These are phyloP conservation scores for Nannobrachium achirus DNA, from an alignment of 2,113 vertebrate species.

Conservation along the genomic window DNA sequence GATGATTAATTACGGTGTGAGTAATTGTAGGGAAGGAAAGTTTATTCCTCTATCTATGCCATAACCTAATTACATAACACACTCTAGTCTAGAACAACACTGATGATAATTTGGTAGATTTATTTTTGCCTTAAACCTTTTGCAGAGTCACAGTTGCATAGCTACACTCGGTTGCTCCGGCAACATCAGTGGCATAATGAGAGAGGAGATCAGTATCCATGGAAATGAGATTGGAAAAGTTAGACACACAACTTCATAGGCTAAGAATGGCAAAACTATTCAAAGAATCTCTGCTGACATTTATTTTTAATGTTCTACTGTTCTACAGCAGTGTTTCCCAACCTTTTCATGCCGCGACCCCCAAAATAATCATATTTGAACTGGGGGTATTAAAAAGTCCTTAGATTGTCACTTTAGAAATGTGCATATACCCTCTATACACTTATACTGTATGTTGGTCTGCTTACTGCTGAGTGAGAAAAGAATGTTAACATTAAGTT, in stretches of 20 bases:
- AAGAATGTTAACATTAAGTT: too few species aligned
- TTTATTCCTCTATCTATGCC: not conserved
- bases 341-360: too few species aligned
- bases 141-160: constrained; percentile 36
- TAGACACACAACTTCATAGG: constrained; percentile 26
- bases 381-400: too few species aligned
- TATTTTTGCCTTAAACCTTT: constrained; percentile 47
- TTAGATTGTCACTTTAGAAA: too few species aligned
- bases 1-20: constrained; percentile 40
- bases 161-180: constrained; percentile 46
- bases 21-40: constrained; percentile 23
- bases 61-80: constrained; percentile 9
- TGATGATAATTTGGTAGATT: constrained; percentile 46
- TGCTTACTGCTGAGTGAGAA: too few species aligned
- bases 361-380: too few species aligned
- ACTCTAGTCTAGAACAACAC: constrained; percentile 11
- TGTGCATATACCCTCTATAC: too few species aligned
- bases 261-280: not conserved
- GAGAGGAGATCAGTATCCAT: constrained; percentile 60
- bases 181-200: constrained; percentile 40
- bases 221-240: constrained; percentile 56
- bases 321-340: too few species aligned
- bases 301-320: too few species aligned
- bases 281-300: too few species aligned
- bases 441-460: too few species aligned